Base-by-base conservation (phyloP, 2,888 invertebrate species). In the Prosapia bicincta region DNA sequence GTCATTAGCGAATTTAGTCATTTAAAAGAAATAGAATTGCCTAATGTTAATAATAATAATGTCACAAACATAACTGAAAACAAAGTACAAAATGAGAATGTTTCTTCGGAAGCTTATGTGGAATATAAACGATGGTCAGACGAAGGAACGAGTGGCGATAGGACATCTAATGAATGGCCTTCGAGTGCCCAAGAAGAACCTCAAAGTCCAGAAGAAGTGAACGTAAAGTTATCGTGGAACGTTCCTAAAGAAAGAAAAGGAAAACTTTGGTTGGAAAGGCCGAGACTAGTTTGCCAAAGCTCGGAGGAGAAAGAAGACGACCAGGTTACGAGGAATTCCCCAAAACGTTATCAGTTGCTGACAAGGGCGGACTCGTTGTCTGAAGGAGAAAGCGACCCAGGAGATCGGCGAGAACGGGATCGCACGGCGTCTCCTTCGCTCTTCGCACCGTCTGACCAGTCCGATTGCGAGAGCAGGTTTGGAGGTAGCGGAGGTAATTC, bases 281-380 rank as follows among this genome's bases (percentile, higher is more conserved):
- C 88, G 68, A 86, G 88, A 80, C 88, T 92, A 79, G 89, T 90
- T 38, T 90, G 90, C 77, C 92, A 92, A 83, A 92, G 91, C 82
- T 92, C 93, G 54, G 93, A 93, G 81, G 92, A 93, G 82, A 89
- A 89, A 82, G 92, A 93, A 78, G 92, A 92, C 67, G 82, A 81
- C 25, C 68, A 72, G 13, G 74, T 71, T n/a, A 25, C 75, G 69
- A 70, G 76, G 71, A 30, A 73, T 26, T 75, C 80, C 20, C 76
- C 80, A 10, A 76, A 76, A 66, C 77, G 80, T 20, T 79, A 78
- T 69, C 78, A 77, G n/a, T 67, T 79, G 10, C 76, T 81, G 13
- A 82, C 85, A 80, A 79, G 90, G 72, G 88, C 89, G 1, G 92
- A 92, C 82, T 92, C 92, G 0, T 87, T 91, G 76, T 93, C 93